Evolutionary conservation across 2,797 vertebrate genomes (phyloP), one percentile per base, ranked within the genome.

Genomic region (Remorina albescens): DNA sequence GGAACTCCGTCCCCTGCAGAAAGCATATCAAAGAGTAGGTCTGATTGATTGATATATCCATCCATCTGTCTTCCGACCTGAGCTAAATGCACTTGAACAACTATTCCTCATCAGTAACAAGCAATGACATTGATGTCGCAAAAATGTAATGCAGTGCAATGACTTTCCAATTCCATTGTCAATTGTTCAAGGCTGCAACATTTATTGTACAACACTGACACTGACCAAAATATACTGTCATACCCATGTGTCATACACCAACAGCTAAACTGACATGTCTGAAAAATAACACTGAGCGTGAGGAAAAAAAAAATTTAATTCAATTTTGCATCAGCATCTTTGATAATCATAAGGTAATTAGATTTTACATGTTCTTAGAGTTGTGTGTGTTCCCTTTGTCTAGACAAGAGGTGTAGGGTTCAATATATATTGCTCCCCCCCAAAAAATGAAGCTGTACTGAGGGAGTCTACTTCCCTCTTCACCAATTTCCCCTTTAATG

Each of bases 11-110:
- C 73, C 97, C 98, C 0, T 99, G 98, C 81, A 95, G 97, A 76
- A 99, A 99, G 90, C 96, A 97, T 49, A 95, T 99, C 89, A 96
- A 95, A 88, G 96, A 98, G 98, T 99, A 92, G 96, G 98, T 93
- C 19, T 44, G 12, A 15, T 32, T 16, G 5, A 23, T 28, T 25
- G 16, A 6, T 8, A 1, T 36, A n/a, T 21, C 36, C 12, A 36
- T 37, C 36, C 12, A 37, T 37, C 36, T 37, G 4, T 37, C 36
- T 37, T 11, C 12, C 36, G 11, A 37, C 12, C 36, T 37, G 12
- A n/a, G n/a, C n/a, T n/a, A n/a, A n/a, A n/a, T n/a, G n/a, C n/a
- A n/a, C n/a, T n/a, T n/a, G n/a, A n/a, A n/a, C n/a, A n/a, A n/a
- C n/a, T n/a, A n/a, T n/a, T n/a, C n/a, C n/a, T n/a, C n/a, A n/a